These are phyloP conservation scores for Phallusia fumigata DNA, from an alignment of 23 tunicate species.

Conservation along the genomic window DNA sequence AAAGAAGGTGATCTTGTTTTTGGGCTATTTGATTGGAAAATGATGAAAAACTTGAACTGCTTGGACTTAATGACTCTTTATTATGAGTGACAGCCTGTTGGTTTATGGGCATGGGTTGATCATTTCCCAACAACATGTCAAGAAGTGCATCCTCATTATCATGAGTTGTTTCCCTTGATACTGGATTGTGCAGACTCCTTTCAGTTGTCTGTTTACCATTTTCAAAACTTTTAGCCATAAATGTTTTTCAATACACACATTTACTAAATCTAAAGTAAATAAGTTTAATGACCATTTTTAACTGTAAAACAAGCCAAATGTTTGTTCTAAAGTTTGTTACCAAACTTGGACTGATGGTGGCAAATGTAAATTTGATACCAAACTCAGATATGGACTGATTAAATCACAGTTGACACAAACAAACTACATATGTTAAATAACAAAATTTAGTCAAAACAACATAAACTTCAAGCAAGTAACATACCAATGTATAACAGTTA, in stretches of 20 bases:
- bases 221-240: slow-evolving; percentile 3
- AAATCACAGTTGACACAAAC: too few species aligned
- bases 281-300: too few species aligned
- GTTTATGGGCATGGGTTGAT: not conserved
- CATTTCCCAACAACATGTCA: not conserved
- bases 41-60: not conserved
- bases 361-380: too few species aligned
- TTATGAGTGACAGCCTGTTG: not conserved
- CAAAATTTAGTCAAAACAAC: too few species aligned
- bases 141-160: not conserved
- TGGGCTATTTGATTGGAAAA: not conserved
- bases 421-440: too few species aligned
- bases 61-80: not conserved
- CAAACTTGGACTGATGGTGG: too few species aligned
- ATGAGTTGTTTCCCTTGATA: not conserved
- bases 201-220: not conserved
- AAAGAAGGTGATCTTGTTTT: not conserved
- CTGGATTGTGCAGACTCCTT: not conserved
- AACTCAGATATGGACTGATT: too few species aligned
- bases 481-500: too few species aligned
- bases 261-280: too few species aligned
- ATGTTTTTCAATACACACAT: not conserved
- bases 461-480: too few species aligned
- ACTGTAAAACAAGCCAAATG: too few species aligned
- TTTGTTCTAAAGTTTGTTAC: too few species aligned